Base-by-base conservation (phyloP, 2,113 vertebrate genomes). In the Oceanites oceanicus region DNA sequence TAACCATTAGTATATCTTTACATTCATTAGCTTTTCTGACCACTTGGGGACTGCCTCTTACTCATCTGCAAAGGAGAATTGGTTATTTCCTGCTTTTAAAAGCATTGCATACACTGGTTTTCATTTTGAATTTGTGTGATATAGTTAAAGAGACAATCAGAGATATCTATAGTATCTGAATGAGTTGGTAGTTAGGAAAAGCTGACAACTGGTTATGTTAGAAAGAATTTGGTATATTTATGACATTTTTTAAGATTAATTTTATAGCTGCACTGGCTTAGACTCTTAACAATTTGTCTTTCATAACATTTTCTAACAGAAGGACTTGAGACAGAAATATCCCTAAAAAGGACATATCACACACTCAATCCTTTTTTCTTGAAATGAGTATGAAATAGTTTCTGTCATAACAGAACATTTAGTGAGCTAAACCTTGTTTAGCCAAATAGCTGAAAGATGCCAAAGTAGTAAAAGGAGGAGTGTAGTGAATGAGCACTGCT, bases 321-420 rank as follows among this genome's bases (percentile, higher is more conserved):
- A 77, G 40, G 38, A 29, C 47, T 93, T 88, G 67, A 81, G 58
- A 72, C 7, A 84, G 25, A 77, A 95, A 58, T 88, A 30, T 18
- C 21, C 42, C 52, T 62, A 29, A 53, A 74, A 88, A 84, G 36
- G 47, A 47, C 7, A 18, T 53, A 56, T 62, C 62, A 42, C 45
- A 70, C 21, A 68, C 4, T 34, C 20, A 13, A 30, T 90, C 45
- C 72, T 47, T 47, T 93, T 76, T n/a, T 58, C 79, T 93, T 82
- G 88, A 67, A 77, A 74, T 94, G 70, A 91, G n/a, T 45, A 95
- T 34, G 36, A 42, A 91, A 75, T 94, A 83, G 40, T 72, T 94
- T 95, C 62, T 93, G 21, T 79, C 25, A 12, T 32, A 95, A 63
- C 19, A 74, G 27, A 82, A 32, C 26, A 65, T 93, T 90, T 95